Evolutionary conservation across 1,140 invertebrate species (phyloP), one percentile per base, ranked within the genome.

Genomic region (Odontomachus brunneus): DNA sequence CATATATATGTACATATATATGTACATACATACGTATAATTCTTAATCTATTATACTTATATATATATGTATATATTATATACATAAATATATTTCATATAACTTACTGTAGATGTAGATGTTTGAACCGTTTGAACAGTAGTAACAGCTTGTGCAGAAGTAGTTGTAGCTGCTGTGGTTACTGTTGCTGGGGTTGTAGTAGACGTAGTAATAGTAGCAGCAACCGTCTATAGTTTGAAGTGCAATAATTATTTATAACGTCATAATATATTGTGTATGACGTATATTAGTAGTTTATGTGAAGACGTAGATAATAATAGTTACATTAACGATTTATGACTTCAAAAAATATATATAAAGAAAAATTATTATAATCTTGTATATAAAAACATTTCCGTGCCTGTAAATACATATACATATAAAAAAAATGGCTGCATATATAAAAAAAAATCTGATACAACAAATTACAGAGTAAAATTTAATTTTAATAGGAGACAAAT

Each of bases 191-290:
- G 89, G 15, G 92, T 90, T 49, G 91, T 89, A 49, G 88, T 90
- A 59, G 92, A 89, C 74, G 91, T 91, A 83, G 90, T 90, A 22
- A 92, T 90, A 82, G 90, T 91, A 33, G 93, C 88, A 63, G 93
- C 92, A 69, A 92, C 93, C 73, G 93, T 93, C 93, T 94, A 66
- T 84, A 78, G 75, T 7, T 44, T 44, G 9, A 7, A 44, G 38
- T 7, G 9, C 38, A 44, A 9, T 44, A 44, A 44, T 44, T 44
- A 44, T 11, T 44, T 44, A 44, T 7, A 44, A n/a, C n/a, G 38
- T 11, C 3, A 44, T 44, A 44, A 5, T 0, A 44, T 44, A 44
- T 44, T 44, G 38, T 7, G 9, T 26, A 62, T 15, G 12, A 26
- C 26, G 26, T 29, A n/a, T 62, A 33, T 33, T 33, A 29, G 15